A percentile compares a stretch with the other conserved stretches of the same genome.
These are phyloP conservation scores for Heliconius hortense DNA, from an alignment of 2,888 invertebrate genomes.

Conservation along the genomic window DNA sequence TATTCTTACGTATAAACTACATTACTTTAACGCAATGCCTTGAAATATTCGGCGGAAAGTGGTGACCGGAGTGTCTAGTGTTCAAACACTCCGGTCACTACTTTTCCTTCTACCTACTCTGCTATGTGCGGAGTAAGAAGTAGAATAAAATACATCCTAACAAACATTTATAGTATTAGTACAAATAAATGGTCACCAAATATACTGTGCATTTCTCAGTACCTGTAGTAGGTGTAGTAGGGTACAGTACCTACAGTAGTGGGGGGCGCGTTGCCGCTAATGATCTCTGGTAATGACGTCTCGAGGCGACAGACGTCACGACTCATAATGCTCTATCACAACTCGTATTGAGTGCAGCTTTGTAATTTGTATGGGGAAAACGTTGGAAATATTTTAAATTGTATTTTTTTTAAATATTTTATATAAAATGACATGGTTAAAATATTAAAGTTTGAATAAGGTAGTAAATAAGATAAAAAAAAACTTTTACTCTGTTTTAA, in stretches of 20 bases:
- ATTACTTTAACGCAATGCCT: too few species aligned
- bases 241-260: background rate
- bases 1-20: too few species aligned
- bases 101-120: too few species aligned
- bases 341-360: conserved; percentile 14
- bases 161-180: background rate
- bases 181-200: background rate
- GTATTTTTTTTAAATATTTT: background rate
- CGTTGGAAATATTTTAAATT: background rate
- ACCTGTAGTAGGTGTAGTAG: background rate
- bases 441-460: too few species aligned
- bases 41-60: too few species aligned
- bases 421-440: too few species aligned
- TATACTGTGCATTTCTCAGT: background rate
- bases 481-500: too few species aligned
- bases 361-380: background rate
- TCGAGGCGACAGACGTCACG: conserved; percentile 41
- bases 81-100: too few species aligned
- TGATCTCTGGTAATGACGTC: conserved; percentile 43
- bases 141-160: background rate
- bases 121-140: too few species aligned
- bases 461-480: too few species aligned
- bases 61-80: too few species aligned
- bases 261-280: conserved; percentile 44
- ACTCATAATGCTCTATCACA: background rate